Evolutionary conservation across 2,113 vertebrate genomes (phyloP).

Genomic region (Channa maculata): DNA sequence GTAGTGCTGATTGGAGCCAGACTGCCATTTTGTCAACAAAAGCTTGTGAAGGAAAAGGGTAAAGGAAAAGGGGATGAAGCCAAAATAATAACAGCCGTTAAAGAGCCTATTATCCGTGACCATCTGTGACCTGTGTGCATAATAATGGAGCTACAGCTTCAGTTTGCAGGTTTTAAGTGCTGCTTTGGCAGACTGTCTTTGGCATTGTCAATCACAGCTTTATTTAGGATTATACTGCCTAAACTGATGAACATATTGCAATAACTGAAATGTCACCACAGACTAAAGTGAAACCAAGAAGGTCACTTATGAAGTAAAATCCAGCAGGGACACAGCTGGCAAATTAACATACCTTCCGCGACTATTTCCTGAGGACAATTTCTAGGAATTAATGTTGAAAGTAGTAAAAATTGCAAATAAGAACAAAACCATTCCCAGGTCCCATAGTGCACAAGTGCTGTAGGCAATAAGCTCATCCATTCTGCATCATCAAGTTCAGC

Average conservation of each 20-base stretch:
- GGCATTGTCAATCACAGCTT: constrained; percentile 10
- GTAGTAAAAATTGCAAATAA: constrained; percentile 5
- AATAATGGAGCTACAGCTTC: constrained; percentile 26
- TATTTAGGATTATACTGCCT: constrained; percentile 5
- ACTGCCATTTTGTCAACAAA: constrained; percentile 21
- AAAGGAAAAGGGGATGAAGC: constrained; percentile 9
- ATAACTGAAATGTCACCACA: neutral
- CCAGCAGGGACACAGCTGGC: neutral
- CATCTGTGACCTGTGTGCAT: constrained; percentile 51
- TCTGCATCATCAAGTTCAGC: constrained; percentile 25
- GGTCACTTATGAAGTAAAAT: neutral
- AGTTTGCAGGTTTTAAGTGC: constrained; percentile 29
- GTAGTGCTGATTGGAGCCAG: constrained; percentile 36
- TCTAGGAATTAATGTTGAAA: neutral
- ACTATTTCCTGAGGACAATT: neutral
- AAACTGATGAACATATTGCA: constrained; percentile 6
- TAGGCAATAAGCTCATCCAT: constrained; percentile 10
- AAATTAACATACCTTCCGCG: neutral
- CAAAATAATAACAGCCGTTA: constrained; percentile 37
- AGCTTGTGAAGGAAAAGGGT: constrained; percentile 8
- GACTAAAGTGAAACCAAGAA: constrained; percentile 3
- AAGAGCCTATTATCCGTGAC: constrained; percentile 47
- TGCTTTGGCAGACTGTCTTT: constrained; percentile 22
- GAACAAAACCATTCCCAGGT: neutral
- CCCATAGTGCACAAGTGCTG: neutral